Evolutionary conservation across 2,888 invertebrate species (phyloP).

Genomic region (Leptothorax acervorum): DNA sequence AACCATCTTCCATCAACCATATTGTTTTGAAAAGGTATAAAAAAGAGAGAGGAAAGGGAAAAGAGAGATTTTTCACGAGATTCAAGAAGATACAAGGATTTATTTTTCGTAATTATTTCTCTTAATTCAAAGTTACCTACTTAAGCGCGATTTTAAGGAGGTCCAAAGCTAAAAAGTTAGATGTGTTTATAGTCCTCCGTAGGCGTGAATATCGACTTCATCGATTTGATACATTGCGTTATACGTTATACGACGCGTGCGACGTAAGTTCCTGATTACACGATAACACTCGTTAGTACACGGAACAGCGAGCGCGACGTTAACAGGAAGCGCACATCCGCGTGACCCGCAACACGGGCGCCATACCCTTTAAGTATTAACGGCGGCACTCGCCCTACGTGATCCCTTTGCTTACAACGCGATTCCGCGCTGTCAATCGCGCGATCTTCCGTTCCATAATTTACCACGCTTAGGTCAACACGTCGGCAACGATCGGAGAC

Average conservation of each 20-base stretch:
- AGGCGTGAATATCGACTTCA: not conserved
- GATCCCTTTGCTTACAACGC: slow-evolving; percentile 77
- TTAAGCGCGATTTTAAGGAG: not conserved
- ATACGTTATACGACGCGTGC: slow-evolving; percentile 4
- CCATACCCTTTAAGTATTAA: slow-evolving; percentile 73
- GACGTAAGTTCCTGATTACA: slow-evolving; percentile 39
- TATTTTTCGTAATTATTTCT: not conserved
- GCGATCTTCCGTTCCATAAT: slow-evolving; percentile 34
- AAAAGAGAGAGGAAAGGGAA: not conserved
- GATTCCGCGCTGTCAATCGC: slow-evolving; percentile 37
- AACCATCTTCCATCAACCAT: not conserved
- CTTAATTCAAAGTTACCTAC: not conserved
- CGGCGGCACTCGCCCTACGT: slow-evolving; percentile 75
- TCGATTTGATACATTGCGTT: not conserved
- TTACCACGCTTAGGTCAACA: not conserved
- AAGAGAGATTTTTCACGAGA: not conserved
- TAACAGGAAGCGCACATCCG: slow-evolving; percentile 79
- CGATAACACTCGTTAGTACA: slow-evolving; percentile 63
- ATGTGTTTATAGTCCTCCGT: not conserved
- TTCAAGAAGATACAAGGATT: not conserved
- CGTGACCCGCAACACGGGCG: slow-evolving; percentile 72
- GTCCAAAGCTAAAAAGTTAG: not conserved
- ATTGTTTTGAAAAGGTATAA: not conserved
- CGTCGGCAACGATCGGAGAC: slow-evolving; percentile 10
- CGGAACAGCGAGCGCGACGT: slow-evolving; percentile 72